Percentiles rank a stretch among this genome's conserved stretches.
Evolutionary conservation across 2,113 vertebrate species (phyloP).

Genomic region (Acrocephalus arundinaceus): DNA sequence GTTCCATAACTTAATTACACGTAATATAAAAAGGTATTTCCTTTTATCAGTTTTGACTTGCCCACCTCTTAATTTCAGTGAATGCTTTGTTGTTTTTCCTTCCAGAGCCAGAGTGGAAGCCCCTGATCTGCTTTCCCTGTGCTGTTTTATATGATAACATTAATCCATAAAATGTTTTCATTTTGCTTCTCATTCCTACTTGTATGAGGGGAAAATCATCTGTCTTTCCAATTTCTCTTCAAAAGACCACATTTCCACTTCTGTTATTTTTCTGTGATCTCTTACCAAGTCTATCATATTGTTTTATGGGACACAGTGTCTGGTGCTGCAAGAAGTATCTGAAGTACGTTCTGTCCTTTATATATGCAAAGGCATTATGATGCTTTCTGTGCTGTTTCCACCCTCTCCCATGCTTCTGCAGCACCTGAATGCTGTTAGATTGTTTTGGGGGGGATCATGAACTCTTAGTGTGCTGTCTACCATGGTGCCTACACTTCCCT

Average conservation of each 20-base stretch:
- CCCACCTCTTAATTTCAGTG: slow-evolving; percentile 41
- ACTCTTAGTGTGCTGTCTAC: background rate
- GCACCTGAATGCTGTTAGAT: background rate
- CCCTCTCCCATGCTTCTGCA: background rate
- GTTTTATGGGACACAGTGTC: background rate
- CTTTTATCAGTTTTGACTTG: slow-evolving; percentile 64
- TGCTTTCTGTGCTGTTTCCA: background rate
- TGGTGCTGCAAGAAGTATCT: background rate
- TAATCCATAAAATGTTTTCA: slow-evolving; percentile 7
- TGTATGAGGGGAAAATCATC: background rate
- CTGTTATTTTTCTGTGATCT: slow-evolving; percentile 21
- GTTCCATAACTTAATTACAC: slow-evolving; percentile 45
- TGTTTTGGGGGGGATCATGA: accelerated
- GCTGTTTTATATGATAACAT: background rate
- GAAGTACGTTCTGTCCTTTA: background rate
- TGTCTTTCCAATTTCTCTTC: background rate
- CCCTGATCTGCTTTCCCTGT: background rate
- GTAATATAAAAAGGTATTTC: slow-evolving; percentile 65
- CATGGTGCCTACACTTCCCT: background rate
- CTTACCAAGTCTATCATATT: background rate
- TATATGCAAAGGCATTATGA: background rate
- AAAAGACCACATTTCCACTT: slow-evolving; percentile 4
- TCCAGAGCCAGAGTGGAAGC: slow-evolving; percentile 4
- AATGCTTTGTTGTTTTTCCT: slow-evolving; percentile 30
- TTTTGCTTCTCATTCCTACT: background rate